A percentile compares a stretch with the other conserved stretches of the same genome.
Evolutionary conservation across 2,797 vertebrate species (phyloP).

Genomic region (Meriones psammophilus): DNA sequence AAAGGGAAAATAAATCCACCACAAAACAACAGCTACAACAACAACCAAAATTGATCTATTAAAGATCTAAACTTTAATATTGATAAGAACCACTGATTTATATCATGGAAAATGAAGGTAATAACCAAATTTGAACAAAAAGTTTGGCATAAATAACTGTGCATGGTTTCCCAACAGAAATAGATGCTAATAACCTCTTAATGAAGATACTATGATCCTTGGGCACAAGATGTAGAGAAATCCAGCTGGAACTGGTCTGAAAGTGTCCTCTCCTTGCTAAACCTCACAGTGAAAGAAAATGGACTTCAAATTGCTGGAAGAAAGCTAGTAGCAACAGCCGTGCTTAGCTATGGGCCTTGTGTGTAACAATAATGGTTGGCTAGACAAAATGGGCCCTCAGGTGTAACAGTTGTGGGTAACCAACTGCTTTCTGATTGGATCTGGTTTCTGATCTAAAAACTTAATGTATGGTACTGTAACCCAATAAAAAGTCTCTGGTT

Average conservation of each 20-base stretch:
- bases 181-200: not conserved
- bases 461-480: not conserved
- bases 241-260: not conserved
- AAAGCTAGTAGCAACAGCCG: not conserved
- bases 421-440: not conserved
- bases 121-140: conserved; percentile 53
- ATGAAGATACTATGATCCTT: not conserved
- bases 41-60: not conserved
- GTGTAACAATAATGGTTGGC: not conserved
- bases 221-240: not conserved
- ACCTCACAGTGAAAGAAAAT: not conserved
- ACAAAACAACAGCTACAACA: not conserved
- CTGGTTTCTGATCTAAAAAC: not conserved
- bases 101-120: conserved; percentile 42
- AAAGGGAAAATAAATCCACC: not conserved
- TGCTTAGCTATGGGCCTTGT: not conserved
- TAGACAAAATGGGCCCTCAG: not conserved
- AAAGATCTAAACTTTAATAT: not conserved
- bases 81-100: conserved; percentile 9
- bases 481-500: not conserved
- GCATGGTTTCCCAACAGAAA: not conserved
- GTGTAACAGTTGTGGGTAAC: not conserved
- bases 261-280: not conserved
- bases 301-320: not conserved
- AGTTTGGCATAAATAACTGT: not conserved